Conservation (phyloP, 2,888 invertebrate genomes). For the Drosophila incognita region DNA sequence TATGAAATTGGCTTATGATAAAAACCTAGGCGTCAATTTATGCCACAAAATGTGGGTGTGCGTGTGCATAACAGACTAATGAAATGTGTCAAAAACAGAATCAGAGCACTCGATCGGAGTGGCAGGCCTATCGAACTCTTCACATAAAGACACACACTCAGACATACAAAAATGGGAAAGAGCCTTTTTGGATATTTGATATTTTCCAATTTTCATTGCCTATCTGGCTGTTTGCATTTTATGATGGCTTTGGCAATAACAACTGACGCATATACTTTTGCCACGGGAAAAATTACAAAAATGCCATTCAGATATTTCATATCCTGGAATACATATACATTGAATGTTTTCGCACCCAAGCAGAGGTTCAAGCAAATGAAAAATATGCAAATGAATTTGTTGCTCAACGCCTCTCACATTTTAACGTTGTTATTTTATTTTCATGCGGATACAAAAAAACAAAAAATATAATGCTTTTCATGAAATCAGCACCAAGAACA, state of each 20-base stretch:
- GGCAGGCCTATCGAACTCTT: constrained; percentile 38
- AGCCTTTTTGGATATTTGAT: constrained; percentile 66
- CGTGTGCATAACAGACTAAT: constrained; percentile 58
- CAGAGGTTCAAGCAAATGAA: constrained; percentile 62
- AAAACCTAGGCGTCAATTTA: constrained; percentile 72
- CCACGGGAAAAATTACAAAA: constrained; percentile 53
- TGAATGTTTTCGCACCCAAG: constrained; percentile 57
- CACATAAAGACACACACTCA: constrained; percentile 25
- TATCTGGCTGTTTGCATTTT: constrained; percentile 60
- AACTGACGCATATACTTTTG: constrained; percentile 54
- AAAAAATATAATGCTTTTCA: constrained; percentile 64
- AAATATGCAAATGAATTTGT: constrained; percentile 79
- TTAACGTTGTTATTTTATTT: constrained; percentile 67
- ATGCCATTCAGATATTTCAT: constrained; percentile 64
- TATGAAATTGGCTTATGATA: constrained; percentile 72
- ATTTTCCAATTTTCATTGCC: constrained; percentile 77
- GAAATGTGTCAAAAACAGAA: constrained; percentile 74
- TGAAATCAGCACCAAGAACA: constrained; percentile 56
- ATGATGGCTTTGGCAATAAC: constrained; percentile 59
- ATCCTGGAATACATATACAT: constrained; percentile 48
- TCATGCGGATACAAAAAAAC: constrained; percentile 60
- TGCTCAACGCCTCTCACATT: constrained; percentile 61
- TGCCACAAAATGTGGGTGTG: constrained; percentile 45
- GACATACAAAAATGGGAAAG: constrained; percentile 20
- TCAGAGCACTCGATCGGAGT: constrained; percentile 57